phyloP scores from a whole-genome alignment of 2,888 invertebrate species.

The Ophioninae sp. region DNA sequence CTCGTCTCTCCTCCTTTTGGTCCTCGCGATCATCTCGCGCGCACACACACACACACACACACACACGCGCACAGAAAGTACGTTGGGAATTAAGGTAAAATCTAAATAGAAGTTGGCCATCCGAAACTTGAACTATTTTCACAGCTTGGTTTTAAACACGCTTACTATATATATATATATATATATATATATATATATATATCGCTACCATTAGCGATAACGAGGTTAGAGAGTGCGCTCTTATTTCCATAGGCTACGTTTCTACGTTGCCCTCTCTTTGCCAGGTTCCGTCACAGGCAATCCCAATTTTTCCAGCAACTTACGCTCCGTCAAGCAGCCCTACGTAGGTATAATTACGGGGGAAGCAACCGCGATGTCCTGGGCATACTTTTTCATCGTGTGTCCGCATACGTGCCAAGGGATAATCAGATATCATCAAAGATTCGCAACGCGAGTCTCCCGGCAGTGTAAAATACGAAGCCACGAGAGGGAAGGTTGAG shows the following conservation, averaged over 20 bases:
- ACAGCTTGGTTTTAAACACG: conserved; percentile 12
- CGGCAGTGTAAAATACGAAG: neutral
- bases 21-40: conserved; percentile 5
- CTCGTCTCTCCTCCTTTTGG: conserved; percentile 37
- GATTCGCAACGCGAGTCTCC: neutral
- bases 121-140: conserved; percentile 11
- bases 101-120: neutral
- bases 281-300: neutral
- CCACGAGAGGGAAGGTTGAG: conserved; percentile 2
- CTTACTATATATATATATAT: neutral
- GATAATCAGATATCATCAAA: conserved; percentile 51
- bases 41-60: neutral
- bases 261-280: conserved; percentile 13
- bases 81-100: neutral
- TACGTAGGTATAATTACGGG: neutral
- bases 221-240: conserved; percentile 24
- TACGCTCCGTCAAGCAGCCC: neutral
- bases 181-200: conserved; percentile 12
- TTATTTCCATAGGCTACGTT: neutral
- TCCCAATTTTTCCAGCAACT: neutral
- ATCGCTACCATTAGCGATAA: conserved; percentile 45
- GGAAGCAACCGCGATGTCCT: neutral
- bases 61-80: conserved; percentile 9
- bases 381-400: neutral
- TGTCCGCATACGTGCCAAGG: conserved; percentile 46